Evolutionary conservation across 1,140 invertebrate genomes (phyloP).

Genomic region (Solenopsis invicta): DNA sequence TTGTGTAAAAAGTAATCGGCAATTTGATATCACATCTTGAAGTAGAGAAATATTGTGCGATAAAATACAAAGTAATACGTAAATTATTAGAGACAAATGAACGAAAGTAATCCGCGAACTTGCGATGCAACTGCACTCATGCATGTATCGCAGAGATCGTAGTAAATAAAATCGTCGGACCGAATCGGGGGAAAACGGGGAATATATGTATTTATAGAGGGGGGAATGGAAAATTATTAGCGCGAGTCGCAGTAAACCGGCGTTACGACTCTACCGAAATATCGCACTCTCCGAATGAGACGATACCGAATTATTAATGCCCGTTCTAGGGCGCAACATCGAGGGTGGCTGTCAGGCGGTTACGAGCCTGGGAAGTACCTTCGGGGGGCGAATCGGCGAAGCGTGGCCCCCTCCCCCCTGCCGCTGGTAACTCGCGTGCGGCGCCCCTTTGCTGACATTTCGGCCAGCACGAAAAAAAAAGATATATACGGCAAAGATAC

Average conservation of each 20-base stretch:
- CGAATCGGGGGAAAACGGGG: background rate
- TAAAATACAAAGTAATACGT: background rate
- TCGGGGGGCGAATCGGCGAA: conserved; percentile 64
- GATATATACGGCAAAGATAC: conserved; percentile 24
- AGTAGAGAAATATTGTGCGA: background rate
- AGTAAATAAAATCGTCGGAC: conserved; percentile 23
- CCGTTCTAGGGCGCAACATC: background rate
- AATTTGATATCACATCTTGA: background rate
- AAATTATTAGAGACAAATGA: background rate
- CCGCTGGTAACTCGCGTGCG: conserved; percentile 31
- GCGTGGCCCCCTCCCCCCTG: conserved; percentile 68
- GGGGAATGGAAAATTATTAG: conserved; percentile 34
- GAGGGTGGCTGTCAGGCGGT: conserved; percentile 7
- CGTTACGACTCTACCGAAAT: conserved; percentile 33
- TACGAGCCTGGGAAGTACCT: conserved; percentile 49
- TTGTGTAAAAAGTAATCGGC: background rate
- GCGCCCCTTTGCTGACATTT: conserved; percentile 53
- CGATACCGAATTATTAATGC: conserved; percentile 27
- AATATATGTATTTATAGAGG: too few species aligned
- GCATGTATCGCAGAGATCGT: background rate
- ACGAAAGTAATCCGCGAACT: background rate
- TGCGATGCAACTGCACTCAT: background rate
- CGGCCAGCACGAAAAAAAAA: conserved; percentile 53
- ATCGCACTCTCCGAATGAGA: conserved; percentile 47
- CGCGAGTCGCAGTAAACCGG: conserved; percentile 29